Base-by-base conservation (phyloP, 2,888 invertebrate species). In the Orthosia gracilis region DNA sequence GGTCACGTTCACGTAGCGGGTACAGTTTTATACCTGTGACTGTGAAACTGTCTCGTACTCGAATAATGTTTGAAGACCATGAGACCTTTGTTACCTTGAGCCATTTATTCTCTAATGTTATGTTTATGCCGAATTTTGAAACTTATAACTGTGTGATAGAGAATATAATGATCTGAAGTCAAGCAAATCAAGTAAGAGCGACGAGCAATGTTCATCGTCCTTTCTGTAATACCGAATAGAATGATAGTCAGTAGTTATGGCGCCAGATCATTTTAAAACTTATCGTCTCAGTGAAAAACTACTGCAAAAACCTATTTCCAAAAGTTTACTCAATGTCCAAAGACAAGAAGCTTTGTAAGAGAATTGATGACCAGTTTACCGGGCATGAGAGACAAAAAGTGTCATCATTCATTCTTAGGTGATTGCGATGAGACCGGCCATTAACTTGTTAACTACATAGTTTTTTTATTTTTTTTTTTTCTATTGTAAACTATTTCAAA, bases 1-100 rank as follows among this genome's bases (percentile, higher is more conserved):
- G 75, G 81, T 80, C 86, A 86, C 86, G 86, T 86, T 80, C 86
- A 86, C 86, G 86, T 86, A 74, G 55, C 49, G 31, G 26, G 78
- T 73, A 78, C 78, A 59, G 82, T 78, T 80, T 84, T 78, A 76
- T 87, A 87, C 84, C 82, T 84, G 81, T 65, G 76, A 78, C 65
- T 85, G 59, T 54, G 77, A 73, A 80, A 73, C 86, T 76, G 71
- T 70, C 72, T 74, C 66, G n/a, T 61, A 65, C 64, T 68, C 68
- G 72, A 67, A 67, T 66, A 58, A 66, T 76, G 75, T 71, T 50
- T 61, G 66, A 62, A 69, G 76, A 71, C 61, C 71, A 31, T 54
- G 54, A 71, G 21, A 21, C 55, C 58, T 79, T 72, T 78, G 23
- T 71, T 78, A 66, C 31, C 49, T 62, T 23, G 26, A 7, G 26